Conservation (phyloP, 2,113 vertebrate species). For the Pontoporia blainvillei region DNA sequence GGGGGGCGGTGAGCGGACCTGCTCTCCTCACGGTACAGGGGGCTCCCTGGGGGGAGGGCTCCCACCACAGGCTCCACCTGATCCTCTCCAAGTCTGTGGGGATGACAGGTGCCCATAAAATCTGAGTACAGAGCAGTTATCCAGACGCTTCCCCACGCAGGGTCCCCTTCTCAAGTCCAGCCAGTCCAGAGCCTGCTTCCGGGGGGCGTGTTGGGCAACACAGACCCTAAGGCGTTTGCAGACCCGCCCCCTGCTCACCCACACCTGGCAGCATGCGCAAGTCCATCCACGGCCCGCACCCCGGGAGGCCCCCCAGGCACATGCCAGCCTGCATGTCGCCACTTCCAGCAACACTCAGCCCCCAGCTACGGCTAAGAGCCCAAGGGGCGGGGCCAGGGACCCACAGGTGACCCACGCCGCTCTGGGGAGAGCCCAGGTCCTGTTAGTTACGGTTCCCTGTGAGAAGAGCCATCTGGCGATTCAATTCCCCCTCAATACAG, state of each 20-base stretch:
- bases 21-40: neutral
- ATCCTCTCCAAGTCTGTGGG: neutral
- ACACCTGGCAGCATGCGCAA: fast-evolving
- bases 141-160: neutral
- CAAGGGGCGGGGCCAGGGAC: neutral
- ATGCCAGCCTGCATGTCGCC: neutral
- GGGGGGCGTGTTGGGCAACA: fast-evolving
- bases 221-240: neutral
- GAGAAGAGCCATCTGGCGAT: neutral
- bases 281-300: neutral
- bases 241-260: neutral
- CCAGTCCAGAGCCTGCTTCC: neutral
- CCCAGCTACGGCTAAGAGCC: neutral
- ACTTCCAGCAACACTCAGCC: too few relatives aligned
- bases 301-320: neutral
- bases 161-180: neutral
- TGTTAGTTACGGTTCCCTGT: neutral
- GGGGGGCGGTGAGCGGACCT: fast-evolving
- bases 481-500: neutral
- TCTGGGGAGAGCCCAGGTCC: neutral
- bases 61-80: neutral
- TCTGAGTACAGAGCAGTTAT: neutral
- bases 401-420: neutral
- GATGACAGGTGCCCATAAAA: neutral
- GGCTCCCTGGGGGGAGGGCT: neutral